phyloP scores from a whole-genome alignment of 2,888 invertebrate species.

The Nephrotoma appendiculata region DNA sequence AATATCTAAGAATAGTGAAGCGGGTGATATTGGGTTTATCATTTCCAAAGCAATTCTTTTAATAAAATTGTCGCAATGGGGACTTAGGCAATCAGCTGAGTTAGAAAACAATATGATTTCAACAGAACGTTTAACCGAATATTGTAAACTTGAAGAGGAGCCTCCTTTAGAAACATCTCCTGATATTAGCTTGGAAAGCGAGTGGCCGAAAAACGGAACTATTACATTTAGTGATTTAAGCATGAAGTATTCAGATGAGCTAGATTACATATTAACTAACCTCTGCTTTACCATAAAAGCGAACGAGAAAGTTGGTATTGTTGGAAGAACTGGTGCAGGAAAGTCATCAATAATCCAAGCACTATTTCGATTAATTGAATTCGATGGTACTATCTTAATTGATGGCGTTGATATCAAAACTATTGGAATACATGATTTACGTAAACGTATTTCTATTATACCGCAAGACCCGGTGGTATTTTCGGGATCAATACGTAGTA shows the following conservation, averaged over 20 bases:
- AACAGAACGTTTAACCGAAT: slow-evolving; percentile 73
- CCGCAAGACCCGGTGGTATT: slow-evolving; percentile 75
- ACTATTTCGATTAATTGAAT: slow-evolving; percentile 58
- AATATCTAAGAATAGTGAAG: slow-evolving; percentile 37
- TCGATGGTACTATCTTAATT: slow-evolving; percentile 53
- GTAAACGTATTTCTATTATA: slow-evolving; percentile 67
- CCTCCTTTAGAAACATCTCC: slow-evolving; percentile 23
- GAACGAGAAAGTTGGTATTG: slow-evolving; percentile 48
- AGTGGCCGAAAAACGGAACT: slow-evolving; percentile 48
- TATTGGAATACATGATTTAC: slow-evolving; percentile 53
- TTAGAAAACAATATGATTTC: slow-evolving; percentile 69
- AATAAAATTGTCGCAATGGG: slow-evolving; percentile 66
- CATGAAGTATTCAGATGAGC: slow-evolving; percentile 47
- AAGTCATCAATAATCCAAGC: slow-evolving; percentile 58
- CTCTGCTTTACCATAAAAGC: slow-evolving; percentile 39
- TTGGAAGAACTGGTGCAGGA: slow-evolving; percentile 69
- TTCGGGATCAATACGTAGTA: slow-evolving; percentile 56
- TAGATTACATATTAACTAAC: slow-evolving; percentile 52
- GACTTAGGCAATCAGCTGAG: slow-evolving; percentile 75
- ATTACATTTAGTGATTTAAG: slow-evolving; percentile 44
- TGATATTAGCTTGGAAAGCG: neutral
- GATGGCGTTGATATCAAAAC: slow-evolving; percentile 49
- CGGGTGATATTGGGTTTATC: slow-evolving; percentile 55
- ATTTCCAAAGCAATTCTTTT: slow-evolving; percentile 56
- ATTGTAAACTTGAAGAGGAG: slow-evolving; percentile 43